phyloP scores from a whole-genome alignment of 92 coral and sea anemone genomes.

The Epizoanthus scotinus region DNA sequence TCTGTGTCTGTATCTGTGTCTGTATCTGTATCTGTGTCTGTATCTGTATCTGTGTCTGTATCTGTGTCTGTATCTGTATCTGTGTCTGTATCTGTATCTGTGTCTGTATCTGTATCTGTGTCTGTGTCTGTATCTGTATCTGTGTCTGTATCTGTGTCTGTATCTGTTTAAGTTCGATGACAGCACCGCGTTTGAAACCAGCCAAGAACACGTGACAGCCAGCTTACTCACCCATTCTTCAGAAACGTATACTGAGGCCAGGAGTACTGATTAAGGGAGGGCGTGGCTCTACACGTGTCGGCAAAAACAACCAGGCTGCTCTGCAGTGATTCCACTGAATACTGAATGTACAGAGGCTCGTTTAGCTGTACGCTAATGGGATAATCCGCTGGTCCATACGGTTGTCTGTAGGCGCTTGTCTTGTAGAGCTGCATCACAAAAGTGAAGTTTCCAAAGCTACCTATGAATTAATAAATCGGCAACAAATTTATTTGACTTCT shows the following conservation, averaged over 20 bases:
- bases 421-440: constrained; percentile 48
- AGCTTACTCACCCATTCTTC: constrained; percentile 43
- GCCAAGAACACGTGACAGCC: background rate
- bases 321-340: constrained; percentile 42
- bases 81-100: no score
- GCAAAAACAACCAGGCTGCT: constrained; percentile 47
- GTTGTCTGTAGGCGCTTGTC: constrained; percentile 26
- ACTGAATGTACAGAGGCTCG: constrained; percentile 41
- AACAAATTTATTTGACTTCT: no score
- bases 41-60: no score
- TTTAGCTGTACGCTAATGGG: constrained; percentile 45
- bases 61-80: no score
- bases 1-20: no score
- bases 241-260: constrained; percentile 51
- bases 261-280: constrained; percentile 40
- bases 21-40: no score
- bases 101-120: no score
- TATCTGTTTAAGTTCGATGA: no score
- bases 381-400: constrained; percentile 37
- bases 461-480: constrained; percentile 26
- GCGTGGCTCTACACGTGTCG: constrained; percentile 54
- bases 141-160: no score
- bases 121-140: no score
- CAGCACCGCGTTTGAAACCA: no score
- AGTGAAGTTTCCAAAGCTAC: constrained; percentile 56